Base-by-base conservation (phyloP, 1,140 invertebrate genomes). In the Vanessa tameamea region DNA sequence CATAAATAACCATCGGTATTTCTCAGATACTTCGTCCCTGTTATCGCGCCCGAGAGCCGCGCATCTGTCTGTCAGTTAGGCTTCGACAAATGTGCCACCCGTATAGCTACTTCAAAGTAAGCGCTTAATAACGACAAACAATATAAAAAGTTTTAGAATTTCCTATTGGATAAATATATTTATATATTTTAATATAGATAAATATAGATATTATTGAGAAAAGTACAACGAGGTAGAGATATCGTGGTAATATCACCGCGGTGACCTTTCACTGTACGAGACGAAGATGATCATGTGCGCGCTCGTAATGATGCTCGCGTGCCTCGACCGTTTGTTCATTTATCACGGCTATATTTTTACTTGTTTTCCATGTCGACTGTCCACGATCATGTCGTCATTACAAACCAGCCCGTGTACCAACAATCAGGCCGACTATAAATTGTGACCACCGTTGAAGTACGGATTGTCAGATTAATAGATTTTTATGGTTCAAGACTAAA, bases 1-100 rank as follows among this genome's bases (percentile, higher is more conserved):
- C 87, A 89, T 92, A 89, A 92, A 92, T 92, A 87, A 91, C 86
- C 77, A 88, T 90, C 83, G 87, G 85, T 83, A 88, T 92, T 87
- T 86, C 88, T 85, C 69, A 87, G 87, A 90, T 86, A 86, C 79
- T 87, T 84, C 77, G 80, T 80, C 75, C 82, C 81, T 89, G 89
- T 90, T 90, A 90, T 91, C 89, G 84, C 75, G 75, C 75, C 78
- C 63, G 65, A 76, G 79, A 79, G 72, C 75, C 84, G 87, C 83
- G 85, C 87, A 91, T 89, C 87, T 88, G 87, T 91, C 88, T 87
- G 85, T 86, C 82, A 84, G 83, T 84, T 85, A 83, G 75, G 74
- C 74, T 80, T 78, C 82, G 85, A 92, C 86, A 85, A 91, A 91
- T 89, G 89, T 70, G 83, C 90, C 90, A 90, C 90, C 89, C 87